phyloP scores from a whole-genome alignment of 2,888 invertebrate genomes.

The Serripes groenlandicus region DNA sequence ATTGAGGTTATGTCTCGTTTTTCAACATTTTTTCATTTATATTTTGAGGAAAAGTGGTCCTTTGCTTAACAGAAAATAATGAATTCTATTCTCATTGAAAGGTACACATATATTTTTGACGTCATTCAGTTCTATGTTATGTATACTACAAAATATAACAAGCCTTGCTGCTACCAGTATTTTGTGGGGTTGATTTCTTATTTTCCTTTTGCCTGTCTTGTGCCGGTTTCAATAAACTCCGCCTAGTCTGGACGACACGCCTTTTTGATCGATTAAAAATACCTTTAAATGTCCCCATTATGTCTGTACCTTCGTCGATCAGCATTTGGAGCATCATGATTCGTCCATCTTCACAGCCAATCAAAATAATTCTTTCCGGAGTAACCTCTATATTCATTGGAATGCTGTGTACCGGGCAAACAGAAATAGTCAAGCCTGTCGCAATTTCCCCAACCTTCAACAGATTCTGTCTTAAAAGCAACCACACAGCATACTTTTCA shows the following conservation, averaged over 20 bases:
- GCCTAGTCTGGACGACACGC: conserved; percentile 20
- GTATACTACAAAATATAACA: conserved; percentile 8
- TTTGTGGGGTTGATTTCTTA: background rate
- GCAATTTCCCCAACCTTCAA: conserved; percentile 66
- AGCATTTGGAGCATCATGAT: conserved; percentile 74
- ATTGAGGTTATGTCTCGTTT: background rate
- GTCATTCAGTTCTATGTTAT: background rate
- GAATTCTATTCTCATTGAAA: too few species aligned
- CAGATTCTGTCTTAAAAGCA: conserved; percentile 52
- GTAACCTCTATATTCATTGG: conserved; percentile 68
- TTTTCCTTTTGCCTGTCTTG: background rate
- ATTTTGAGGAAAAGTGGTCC: background rate
- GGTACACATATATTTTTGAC: too few species aligned
- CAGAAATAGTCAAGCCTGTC: conserved; percentile 53
- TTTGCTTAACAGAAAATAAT: too few species aligned
- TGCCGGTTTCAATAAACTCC: conserved; percentile 40
- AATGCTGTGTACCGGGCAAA: conserved; percentile 71
- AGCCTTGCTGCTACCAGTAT: background rate
- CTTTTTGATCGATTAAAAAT: conserved; percentile 46
- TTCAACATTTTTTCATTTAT: background rate
- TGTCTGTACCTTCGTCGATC: conserved; percentile 12
- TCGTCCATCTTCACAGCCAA: conserved; percentile 75
- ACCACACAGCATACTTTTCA: conserved; percentile 69
- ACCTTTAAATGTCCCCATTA: conserved; percentile 13
- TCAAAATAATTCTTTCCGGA: conserved; percentile 59